Conservation (phyloP, 1,140 invertebrate species). For the Spodoptera litura region DNA sequence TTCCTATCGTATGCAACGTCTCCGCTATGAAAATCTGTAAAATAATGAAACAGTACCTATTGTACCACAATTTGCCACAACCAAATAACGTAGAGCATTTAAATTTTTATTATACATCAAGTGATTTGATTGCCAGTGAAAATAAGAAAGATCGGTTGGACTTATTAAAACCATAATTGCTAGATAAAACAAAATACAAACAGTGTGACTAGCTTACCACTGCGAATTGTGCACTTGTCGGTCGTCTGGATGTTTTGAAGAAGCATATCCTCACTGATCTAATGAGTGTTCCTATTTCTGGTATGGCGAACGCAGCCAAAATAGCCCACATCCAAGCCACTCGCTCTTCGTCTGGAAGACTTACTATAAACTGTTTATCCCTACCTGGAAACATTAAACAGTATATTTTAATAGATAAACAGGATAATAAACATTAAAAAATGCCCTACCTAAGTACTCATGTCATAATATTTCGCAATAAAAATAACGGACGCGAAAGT, state of each 20-base stretch:
- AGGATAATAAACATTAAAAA: constrained; percentile 1
- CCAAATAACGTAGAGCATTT: too few relatives aligned
- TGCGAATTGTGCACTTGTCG: constrained; percentile 88
- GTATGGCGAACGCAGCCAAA: constrained; percentile 94
- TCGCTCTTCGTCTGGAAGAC: constrained; percentile 92
- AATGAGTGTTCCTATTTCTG: constrained; percentile 94
- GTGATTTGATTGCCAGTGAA: too few relatives aligned
- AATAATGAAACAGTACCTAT: constrained; percentile 55
- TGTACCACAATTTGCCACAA: too few relatives aligned
- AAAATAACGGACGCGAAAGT: background rate
- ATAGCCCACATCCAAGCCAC: constrained; percentile 97
- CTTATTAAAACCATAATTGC: background rate
- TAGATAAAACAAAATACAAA: too few relatives aligned
- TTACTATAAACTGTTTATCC: constrained; percentile 93
- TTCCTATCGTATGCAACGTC: constrained; percentile 94
- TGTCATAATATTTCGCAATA: constrained; percentile 8
- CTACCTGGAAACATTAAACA: constrained; percentile 87
- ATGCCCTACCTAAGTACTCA: background rate
- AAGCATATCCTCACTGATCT: constrained; percentile 95
- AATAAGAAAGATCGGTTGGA: background rate
- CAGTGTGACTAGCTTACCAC: constrained; percentile 67
- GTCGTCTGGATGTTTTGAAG: constrained; percentile 94
- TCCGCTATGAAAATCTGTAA: constrained; percentile 92
- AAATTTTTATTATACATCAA: too few relatives aligned
- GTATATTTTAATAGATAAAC: background rate